A percentile compares a stretch with the other conserved stretches of the same genome.
Conservation (phyloP, 2,797 vertebrate species). For the Huso huso region DNA sequence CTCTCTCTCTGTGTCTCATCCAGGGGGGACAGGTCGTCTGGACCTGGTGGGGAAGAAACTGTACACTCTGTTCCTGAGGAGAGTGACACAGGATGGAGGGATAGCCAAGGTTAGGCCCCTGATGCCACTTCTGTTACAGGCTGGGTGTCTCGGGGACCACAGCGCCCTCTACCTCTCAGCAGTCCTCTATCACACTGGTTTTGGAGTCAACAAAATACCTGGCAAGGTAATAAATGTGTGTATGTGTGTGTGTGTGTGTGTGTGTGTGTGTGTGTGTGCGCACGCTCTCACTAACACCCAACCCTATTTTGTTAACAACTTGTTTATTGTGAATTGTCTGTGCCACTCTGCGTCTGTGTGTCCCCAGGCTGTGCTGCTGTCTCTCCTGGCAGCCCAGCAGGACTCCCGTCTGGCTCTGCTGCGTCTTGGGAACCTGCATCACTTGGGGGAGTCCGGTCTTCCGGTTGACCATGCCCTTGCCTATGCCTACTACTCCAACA, state of each 20-base stretch:
- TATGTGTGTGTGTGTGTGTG: background rate
- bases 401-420: slow-evolving; percentile 60
- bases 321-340: background rate
- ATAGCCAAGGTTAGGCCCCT: slow-evolving; percentile 31
- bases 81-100: slow-evolving; percentile 32
- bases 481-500: slow-evolving; percentile 68
- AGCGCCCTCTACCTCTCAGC: slow-evolving; percentile 56
- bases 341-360: background rate
- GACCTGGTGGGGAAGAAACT: slow-evolving; percentile 45
- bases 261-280: background rate
- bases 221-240: slow-evolving; percentile 45
- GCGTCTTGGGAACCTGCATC: slow-evolving; percentile 61
- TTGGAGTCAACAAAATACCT: slow-evolving; percentile 46
- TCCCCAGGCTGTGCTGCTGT: slow-evolving; percentile 55
- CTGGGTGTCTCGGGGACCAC: slow-evolving; percentile 57
- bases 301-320: too few relatives aligned
- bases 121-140: slow-evolving; percentile 57
- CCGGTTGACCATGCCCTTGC: slow-evolving; percentile 52
- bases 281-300: too few relatives aligned
- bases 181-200: slow-evolving; percentile 52
- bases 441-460: slow-evolving; percentile 43
- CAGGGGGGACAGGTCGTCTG: slow-evolving; percentile 21
- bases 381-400: slow-evolving; percentile 56
- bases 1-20: background rate
- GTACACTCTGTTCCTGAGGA: slow-evolving; percentile 43